Evolutionary conservation across 1,140 invertebrate genomes (phyloP).

Genomic region (Drosophila bocqueti): DNA sequence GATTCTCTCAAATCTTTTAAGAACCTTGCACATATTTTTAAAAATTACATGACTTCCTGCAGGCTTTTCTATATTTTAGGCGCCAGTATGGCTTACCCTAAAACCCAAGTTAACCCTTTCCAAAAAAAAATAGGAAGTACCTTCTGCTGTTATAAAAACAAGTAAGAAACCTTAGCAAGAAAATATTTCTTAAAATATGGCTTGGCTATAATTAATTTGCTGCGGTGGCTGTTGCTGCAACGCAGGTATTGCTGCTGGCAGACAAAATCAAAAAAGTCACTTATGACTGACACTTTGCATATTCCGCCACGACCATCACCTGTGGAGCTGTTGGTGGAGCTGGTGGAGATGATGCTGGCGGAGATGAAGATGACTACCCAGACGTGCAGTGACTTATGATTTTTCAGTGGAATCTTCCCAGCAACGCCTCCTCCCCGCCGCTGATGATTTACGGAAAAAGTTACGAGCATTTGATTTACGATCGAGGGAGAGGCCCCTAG

Average conservation of each 20-base stretch:
- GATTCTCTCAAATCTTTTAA: neutral
- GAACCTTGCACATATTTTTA: neutral
- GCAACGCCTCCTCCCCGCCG: slow-evolving; percentile 9
- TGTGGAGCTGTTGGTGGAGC: neutral
- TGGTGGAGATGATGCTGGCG: neutral
- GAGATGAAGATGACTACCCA: slow-evolving; percentile 76
- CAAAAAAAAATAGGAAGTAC: neutral
- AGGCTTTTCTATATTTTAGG: neutral
- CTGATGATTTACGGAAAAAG: slow-evolving; percentile 72
- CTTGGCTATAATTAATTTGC: slow-evolving; percentile 80
- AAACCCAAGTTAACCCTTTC: neutral
- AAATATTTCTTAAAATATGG: slow-evolving; percentile 66
- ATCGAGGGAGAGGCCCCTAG: slow-evolving; percentile 50
- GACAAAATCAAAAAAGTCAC: slow-evolving; percentile 81
- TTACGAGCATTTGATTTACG: slow-evolving; percentile 82
- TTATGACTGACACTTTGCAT: slow-evolving; percentile 83
- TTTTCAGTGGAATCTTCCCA: slow-evolving; percentile 58
- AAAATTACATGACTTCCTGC: too few species aligned
- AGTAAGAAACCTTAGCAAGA: slow-evolving; percentile 18
- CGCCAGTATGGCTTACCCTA: neutral
- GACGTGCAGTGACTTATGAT: slow-evolving; percentile 82
- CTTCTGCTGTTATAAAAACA: slow-evolving; percentile 7
- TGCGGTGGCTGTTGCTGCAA: slow-evolving; percentile 51
- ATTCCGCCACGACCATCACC: slow-evolving; percentile 25
- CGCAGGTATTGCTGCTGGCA: slow-evolving; percentile 62